phyloP scores from a whole-genome alignment of 1,140 invertebrate genomes.

The Teleopsis dalmanni region DNA sequence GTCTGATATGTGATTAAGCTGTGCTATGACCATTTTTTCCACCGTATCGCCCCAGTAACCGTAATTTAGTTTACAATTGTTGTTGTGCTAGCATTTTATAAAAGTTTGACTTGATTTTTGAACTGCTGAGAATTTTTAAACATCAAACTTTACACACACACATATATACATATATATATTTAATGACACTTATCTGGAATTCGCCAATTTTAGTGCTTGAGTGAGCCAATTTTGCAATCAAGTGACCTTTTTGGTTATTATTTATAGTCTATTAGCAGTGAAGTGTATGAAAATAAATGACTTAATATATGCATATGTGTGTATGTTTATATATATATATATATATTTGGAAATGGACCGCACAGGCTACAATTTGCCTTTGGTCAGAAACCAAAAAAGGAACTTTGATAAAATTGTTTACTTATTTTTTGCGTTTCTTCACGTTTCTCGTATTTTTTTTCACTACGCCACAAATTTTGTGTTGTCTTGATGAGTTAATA shows the following conservation, averaged over 20 bases:
- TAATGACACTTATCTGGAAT: no score
- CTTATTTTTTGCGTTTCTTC: not conserved
- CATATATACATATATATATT: no score
- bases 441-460: not conserved
- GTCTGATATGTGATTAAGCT: conserved; percentile 41
- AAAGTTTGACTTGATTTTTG: not conserved
- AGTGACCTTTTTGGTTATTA: conserved; percentile 41
- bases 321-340: not conserved
- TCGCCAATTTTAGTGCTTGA: no score
- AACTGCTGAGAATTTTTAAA: no score
- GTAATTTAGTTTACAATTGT: conserved; percentile 38
- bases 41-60: conserved; percentile 39
- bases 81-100: conserved; percentile 31
- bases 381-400: no score
- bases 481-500: conserved; percentile 41
- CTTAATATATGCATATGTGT: not conserved
- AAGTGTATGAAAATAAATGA: conserved; percentile 25
- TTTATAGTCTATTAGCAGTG: conserved; percentile 44
- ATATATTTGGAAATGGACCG: conserved; percentile 20
- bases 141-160: no score
- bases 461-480: not conserved
- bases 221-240: conserved; percentile 27
- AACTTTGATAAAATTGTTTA: no score
- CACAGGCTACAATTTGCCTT: conserved; percentile 22
- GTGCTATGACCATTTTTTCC: conserved; percentile 4